These are phyloP conservation scores for Pterostichus madidus DNA, from an alignment of 2,888 invertebrate genomes.

Conservation along the genomic window DNA sequence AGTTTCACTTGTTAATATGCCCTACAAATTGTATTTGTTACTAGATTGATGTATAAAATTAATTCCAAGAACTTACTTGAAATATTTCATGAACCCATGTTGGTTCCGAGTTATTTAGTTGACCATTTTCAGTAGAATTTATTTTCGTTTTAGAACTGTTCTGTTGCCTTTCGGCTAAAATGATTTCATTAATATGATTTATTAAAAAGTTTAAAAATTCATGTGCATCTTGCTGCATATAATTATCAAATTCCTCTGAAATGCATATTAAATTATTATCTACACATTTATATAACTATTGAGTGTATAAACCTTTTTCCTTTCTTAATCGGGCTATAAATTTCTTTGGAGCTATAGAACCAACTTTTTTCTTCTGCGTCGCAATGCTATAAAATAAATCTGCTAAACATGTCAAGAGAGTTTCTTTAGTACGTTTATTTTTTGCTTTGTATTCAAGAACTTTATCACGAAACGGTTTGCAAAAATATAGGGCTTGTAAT, in stretches of 20 bases:
- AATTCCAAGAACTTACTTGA: conserved; percentile 79
- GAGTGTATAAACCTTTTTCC: conserved; percentile 84
- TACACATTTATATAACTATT: too few relatives aligned
- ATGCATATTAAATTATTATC: too few relatives aligned
- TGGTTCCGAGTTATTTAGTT: conserved; percentile 85
- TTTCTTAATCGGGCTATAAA: conserved; percentile 98
- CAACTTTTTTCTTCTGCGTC: conserved; percentile 99
- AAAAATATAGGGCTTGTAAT: conserved; percentile 99
- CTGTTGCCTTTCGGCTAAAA: conserved; percentile 89
- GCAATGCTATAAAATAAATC: conserved; percentile 99
- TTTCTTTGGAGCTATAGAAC: conserved; percentile 99
- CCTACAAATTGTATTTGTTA: conserved; percentile 76
- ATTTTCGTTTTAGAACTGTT: conserved; percentile 81
- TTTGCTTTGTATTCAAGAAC: conserved; percentile 98
- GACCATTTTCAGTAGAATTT: conserved; percentile 79
- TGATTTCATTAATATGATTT: conserved; percentile 98
- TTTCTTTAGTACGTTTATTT: conserved; percentile 97
- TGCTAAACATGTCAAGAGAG: conserved; percentile 97
- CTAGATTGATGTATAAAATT: not conserved
- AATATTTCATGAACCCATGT: conserved; percentile 99
- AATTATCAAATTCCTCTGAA: conserved; percentile 97
- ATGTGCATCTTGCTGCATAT: conserved; percentile 99
- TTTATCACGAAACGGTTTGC: conserved; percentile 99
- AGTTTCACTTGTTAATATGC: conserved; percentile 99
- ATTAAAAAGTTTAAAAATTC: conserved; percentile 99